These are phyloP conservation scores for Riparia riparia DNA, from an alignment of 2,113 vertebrate species.

Conservation along the genomic window DNA sequence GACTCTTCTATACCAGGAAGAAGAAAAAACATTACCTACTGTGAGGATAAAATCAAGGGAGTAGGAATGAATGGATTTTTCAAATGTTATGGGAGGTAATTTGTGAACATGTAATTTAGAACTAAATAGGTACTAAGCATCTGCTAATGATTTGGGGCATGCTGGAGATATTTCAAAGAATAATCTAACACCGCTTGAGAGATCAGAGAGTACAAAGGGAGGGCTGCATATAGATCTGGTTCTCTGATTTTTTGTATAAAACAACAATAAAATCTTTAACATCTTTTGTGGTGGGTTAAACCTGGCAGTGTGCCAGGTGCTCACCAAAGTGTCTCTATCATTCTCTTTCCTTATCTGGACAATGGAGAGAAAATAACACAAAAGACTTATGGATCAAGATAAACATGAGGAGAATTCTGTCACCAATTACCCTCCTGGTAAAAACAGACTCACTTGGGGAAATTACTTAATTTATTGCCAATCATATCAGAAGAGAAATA, in stretches of 20 bases:
- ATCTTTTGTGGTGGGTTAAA: neutral
- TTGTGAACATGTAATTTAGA: neutral
- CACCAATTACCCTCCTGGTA: neutral
- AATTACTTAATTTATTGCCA: neutral
- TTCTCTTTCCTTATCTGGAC: neutral
- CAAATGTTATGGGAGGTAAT: neutral
- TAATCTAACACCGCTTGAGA: slow-evolving; percentile 2
- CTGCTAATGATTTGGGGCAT: slow-evolving; percentile 15
- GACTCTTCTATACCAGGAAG: neutral
- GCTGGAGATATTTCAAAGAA: slow-evolving; percentile 9
- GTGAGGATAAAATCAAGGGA: neutral
- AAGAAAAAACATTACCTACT: neutral
- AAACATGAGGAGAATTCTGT: neutral
- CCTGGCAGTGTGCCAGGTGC: neutral
- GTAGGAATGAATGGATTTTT: neutral
- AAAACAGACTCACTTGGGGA: neutral
- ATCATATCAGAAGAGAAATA: neutral
- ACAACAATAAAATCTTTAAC: neutral
- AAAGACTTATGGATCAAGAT: neutral
- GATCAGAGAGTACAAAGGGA: neutral
- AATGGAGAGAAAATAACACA: neutral
- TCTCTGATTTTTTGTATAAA: neutral
- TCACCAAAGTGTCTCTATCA: neutral
- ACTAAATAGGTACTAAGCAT: neutral
- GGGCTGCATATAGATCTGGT: neutral